Base-by-base conservation (phyloP, 2,113 vertebrate genomes). In the Tetraodon nigroviridis region DNA sequence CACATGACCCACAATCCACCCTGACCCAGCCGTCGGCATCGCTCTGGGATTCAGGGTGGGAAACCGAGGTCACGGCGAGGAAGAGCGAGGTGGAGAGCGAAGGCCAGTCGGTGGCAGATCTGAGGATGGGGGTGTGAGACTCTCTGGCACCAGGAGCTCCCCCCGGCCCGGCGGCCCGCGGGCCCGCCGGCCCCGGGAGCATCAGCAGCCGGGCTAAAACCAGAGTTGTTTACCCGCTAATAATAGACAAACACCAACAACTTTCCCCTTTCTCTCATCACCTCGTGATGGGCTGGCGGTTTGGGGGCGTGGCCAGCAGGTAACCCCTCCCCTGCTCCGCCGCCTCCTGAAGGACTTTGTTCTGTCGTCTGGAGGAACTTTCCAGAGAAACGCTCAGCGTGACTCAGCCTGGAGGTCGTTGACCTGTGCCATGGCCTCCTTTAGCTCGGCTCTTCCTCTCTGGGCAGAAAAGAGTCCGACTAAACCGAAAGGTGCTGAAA, bases 141-240 rank as follows among this genome's bases (percentile, higher is more conserved):
- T 79, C 47, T 61, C 27, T 12, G 83, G 78, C 78, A 75, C 83
- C 83, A 69, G 53, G 65, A 42, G 61, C 55, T 63, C 64, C 24
- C 5, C 20, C 73, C 59, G 17, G 46, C 67, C n/a, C n/a, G n/a
- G n/a, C n/a, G n/a, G n/a, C n/a, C n/a, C n/a, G n/a, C n/a, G n/a
- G n/a, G 45, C 62, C 68, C 67, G 58, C 61, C 55, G 57, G 42
- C 50, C 68, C 19, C 62, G 70, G 55, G 66, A 68, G 54, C 76
- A 67, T 48, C 64, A 67, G 22, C 52, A 21, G 69, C 52, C n/a
- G 11, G 12, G 62, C 69, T 70, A 74, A 74, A 83, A 71, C 1
- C 78, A 55, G 80, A 63, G 69, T 71, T 83, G 74, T 84, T 88
- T 85, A 80, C 81, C 71, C 55, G 73, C 84, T 87, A 87, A 85